A percentile compares a stretch with the other conserved stretches of the same genome.
Conservation (phyloP, 2,113 vertebrate genomes). For the Rhegmatorhina hoffmannsi region DNA sequence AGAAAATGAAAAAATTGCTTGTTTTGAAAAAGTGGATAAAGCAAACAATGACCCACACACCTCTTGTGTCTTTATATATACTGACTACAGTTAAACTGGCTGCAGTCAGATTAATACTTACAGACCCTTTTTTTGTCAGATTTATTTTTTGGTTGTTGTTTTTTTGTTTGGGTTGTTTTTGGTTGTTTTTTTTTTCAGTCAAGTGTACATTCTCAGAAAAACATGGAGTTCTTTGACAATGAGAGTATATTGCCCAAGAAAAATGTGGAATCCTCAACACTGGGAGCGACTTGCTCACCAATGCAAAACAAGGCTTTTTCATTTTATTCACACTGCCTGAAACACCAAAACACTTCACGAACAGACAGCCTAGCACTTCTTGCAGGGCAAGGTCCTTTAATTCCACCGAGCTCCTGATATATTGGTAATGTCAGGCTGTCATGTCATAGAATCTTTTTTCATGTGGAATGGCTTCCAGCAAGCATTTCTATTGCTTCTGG, state of each 20-base stretch:
- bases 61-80: background rate
- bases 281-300: background rate
- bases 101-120: background rate
- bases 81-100: background rate
- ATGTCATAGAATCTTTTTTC: conserved; percentile 25
- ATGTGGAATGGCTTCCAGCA: conserved; percentile 48
- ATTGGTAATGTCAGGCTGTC: conserved; percentile 65
- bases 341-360: background rate
- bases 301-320: background rate
- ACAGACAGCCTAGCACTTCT: background rate
- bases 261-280: background rate
- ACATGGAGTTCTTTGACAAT: background rate
- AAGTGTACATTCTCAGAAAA: background rate
- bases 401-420: background rate
- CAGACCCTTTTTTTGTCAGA: background rate
- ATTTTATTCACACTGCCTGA: background rate
- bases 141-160: background rate
- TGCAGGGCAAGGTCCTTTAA: conserved; percentile 1
- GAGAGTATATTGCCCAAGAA: background rate
- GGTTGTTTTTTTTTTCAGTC: background rate
- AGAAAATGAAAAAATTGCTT: background rate
- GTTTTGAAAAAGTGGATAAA: background rate
- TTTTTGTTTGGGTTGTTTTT: too few species aligned
- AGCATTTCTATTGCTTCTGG: conserved; percentile 39
- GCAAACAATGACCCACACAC: background rate